Percentiles rank a stretch among this genome's conserved stretches.
phyloP scores from a whole-genome alignment of 2,113 vertebrate genomes.

The Entelurus aequoreus region DNA sequence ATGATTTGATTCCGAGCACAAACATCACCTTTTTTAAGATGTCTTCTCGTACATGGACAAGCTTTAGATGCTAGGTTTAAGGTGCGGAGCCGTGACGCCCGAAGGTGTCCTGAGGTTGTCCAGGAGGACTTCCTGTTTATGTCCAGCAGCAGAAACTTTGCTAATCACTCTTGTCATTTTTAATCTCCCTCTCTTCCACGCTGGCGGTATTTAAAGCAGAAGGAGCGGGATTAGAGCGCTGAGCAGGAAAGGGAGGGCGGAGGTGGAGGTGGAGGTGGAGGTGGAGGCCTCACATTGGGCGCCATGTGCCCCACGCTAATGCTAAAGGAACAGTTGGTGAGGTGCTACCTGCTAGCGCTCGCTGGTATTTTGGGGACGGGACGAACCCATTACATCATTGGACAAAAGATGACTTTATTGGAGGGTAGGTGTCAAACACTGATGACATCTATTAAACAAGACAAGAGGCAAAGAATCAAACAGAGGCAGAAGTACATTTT shows the following conservation, averaged over 20 bases:
- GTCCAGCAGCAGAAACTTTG: slow-evolving; percentile 37
- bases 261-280: too few species aligned
- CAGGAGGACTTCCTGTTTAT: slow-evolving; percentile 26
- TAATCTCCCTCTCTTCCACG: slow-evolving; percentile 60
- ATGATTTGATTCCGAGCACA: slow-evolving; percentile 10
- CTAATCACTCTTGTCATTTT: slow-evolving; percentile 69
- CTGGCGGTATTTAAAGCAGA: slow-evolving; percentile 61
- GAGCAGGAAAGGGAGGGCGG: slow-evolving; percentile 20
- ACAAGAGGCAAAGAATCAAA: too few species aligned
- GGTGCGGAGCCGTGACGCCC: too few species aligned
- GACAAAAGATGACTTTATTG: not conserved
- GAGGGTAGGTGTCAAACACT: too few species aligned
- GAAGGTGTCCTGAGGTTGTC: slow-evolving; percentile 13
- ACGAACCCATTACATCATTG: not conserved
- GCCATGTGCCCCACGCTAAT: slow-evolving; percentile 54
- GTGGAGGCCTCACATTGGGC: slow-evolving; percentile 50
- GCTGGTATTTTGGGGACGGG: not conserved
- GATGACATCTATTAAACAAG: too few species aligned
- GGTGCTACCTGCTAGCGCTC: too few species aligned
- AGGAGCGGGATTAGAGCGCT: slow-evolving; percentile 54
- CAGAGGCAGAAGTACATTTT: too few species aligned
- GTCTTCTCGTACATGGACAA: too few species aligned
- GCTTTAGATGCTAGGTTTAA: too few species aligned
- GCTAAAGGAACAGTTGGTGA: slow-evolving; percentile 17
- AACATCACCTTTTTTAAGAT: too few species aligned